Base-by-base conservation (phyloP, 2,888 invertebrate genomes). In the Boloria euphrosyne region DNA sequence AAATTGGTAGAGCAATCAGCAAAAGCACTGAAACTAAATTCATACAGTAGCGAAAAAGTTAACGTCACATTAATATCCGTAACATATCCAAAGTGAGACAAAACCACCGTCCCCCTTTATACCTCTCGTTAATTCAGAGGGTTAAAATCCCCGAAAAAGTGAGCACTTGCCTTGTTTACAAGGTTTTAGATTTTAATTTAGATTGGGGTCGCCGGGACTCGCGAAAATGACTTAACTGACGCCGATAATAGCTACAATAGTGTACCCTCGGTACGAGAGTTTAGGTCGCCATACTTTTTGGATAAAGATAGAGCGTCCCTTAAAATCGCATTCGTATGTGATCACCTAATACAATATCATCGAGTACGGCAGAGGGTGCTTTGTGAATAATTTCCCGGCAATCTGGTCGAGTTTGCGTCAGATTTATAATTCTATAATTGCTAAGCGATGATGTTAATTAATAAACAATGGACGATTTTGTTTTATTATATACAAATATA, bases 161-260 rank as follows among this genome's bases (percentile, higher is more conserved):
- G 93, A 93, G 92, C 93, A 92, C 93, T 93, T 92, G 92, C 87
- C 92, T 93, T 93, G 93, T 93, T 93, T 93, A 93, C 93, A 93
- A 92, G 92, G 93, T 91, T 93, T 93, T 92, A 93, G 93, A 93
- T 93, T 93, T 93, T 93, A 93, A 93, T 93, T 93, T 93, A 93
- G 93, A 93, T 93, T 92, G 92, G 93, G 92, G 92, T 89, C 76
- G 86, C 64, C 70, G 69, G 65, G 57, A 62, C 73, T 72, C 66
- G 73, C 68, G 77, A 72, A 82, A 89, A 84, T 71, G 86, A 73
- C 84, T 75, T 85, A 91, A 86, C 74, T 78, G 84, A 71, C 82
- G 74, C 17, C 62, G 50, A 66, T 64, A 73, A 68, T 68, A 72
- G 73, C 78, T 77, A 73, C 71, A 74, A 81, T 83, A 81, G 76